phyloP scores from a whole-genome alignment of 2,113 vertebrate genomes.

The Mirounga angustirostris region DNA sequence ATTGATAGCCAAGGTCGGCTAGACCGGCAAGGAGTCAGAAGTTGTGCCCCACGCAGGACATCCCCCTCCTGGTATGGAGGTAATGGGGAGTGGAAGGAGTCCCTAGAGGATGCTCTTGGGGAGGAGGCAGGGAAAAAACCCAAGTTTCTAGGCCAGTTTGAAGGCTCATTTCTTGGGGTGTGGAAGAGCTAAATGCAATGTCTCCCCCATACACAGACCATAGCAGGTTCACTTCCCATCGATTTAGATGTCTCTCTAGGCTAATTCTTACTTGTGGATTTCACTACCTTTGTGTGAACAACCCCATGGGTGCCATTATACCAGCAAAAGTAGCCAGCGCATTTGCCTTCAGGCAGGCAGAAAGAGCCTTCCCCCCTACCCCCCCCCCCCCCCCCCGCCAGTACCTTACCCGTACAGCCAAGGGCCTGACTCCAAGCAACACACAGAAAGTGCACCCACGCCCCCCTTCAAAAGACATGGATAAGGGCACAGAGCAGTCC shows the following conservation, averaged over 20 bases:
- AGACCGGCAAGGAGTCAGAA: neutral
- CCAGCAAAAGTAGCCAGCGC: neutral
- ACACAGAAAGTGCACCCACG: neutral
- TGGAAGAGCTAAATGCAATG: neutral
- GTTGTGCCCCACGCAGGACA: neutral
- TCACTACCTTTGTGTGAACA: neutral
- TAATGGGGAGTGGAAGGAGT: neutral
- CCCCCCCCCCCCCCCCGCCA: accelerated
- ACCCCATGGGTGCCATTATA: accelerated
- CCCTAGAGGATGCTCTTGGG: neutral
- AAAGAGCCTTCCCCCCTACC: neutral
- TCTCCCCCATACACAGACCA: neutral
- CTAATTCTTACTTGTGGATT: neutral
- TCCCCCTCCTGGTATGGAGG: neutral
- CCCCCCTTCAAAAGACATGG: neutral
- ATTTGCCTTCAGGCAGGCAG: neutral
- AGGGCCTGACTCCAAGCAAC: neutral
- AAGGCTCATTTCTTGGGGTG: neutral
- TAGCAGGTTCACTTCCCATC: neutral
- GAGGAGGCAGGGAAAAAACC: neutral
- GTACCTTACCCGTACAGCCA: neutral
- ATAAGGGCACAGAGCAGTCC: neutral
- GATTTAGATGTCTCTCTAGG: neutral
- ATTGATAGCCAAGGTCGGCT: neutral
- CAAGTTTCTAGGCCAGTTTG: neutral